phyloP scores from a whole-genome alignment of 2,113 vertebrate genomes.

The Octodon degus region DNA sequence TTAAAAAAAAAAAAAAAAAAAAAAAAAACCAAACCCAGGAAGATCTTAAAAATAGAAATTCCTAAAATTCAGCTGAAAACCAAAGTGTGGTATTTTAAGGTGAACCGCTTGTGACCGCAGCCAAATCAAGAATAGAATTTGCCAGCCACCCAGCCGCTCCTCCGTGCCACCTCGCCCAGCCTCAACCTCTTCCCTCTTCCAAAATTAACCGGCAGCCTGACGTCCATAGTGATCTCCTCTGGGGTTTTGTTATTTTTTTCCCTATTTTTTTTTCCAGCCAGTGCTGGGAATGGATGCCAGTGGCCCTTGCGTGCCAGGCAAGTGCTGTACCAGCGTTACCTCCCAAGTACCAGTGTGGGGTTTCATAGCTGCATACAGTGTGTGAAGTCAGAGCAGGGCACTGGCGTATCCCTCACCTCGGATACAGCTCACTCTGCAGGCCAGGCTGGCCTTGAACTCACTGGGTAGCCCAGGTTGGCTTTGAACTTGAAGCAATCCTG shows the following conservation, averaged over 20 bases:
- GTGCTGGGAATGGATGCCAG: neutral
- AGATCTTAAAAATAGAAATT: constrained; percentile 57
- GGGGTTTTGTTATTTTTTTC: neutral
- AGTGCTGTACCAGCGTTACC: neutral
- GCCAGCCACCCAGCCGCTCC: neutral
- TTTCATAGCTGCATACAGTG: neutral
- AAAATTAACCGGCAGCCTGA: neutral
- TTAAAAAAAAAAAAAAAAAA: too few species aligned
- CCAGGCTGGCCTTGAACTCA: neutral
- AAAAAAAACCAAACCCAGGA: neutral
- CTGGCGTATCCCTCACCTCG: neutral
- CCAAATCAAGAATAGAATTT: constrained; percentile 3
- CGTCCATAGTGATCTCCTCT: neutral
- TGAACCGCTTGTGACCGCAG: neutral
- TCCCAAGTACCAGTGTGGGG: neutral
- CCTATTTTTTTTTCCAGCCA: neutral
- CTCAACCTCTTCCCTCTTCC: neutral
- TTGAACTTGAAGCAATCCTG: neutral
- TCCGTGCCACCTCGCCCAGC: neutral
- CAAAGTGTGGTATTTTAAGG: constrained; percentile 47
- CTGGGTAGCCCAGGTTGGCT: neutral
- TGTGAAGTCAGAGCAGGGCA: neutral
- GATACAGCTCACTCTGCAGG: neutral
- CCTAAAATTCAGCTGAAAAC: neutral
- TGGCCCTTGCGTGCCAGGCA: neutral